Evolutionary conservation across 2,797 vertebrate genomes (phyloP).

Genomic region (Hypotaenidia okinawae): DNA sequence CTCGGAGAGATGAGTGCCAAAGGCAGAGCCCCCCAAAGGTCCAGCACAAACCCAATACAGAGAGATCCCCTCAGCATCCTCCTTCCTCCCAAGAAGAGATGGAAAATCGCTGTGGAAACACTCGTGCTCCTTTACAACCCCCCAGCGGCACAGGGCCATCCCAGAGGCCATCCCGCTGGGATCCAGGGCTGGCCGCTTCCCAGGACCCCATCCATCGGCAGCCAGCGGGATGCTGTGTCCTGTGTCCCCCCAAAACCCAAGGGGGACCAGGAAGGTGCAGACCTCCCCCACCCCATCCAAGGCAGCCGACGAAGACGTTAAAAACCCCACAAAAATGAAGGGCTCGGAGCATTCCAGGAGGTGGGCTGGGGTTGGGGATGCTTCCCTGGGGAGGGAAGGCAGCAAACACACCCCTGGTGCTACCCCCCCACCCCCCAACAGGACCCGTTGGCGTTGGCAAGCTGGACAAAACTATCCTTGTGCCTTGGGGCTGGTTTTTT

Average conservation of each 20-base stretch:
- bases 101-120: constrained; percentile 66
- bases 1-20: background rate
- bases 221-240: background rate
- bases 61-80: constrained; percentile 15
- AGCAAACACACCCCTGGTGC: fast-evolving
- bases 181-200: background rate
- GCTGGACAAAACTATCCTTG: constrained; percentile 30
- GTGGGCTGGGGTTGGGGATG: background rate
- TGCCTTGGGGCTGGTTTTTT: background rate
- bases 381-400: background rate
- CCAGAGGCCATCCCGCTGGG: constrained; percentile 19
- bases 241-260: background rate
- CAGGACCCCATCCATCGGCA: background rate
- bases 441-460: fast-evolving
- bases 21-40: background rate
- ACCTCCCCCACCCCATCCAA: background rate
- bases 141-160: background rate
- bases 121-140: constrained; percentile 31
- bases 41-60: background rate
- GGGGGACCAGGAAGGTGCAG: background rate
- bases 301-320: fast-evolving
- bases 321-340: background rate
- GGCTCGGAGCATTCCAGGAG: fast-evolving
- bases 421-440: background rate
- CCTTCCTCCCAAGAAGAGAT: constrained; percentile 44